These are phyloP conservation scores for Xyliphius kryptos DNA, from an alignment of 2,113 vertebrate species.

Conservation along the genomic window DNA sequence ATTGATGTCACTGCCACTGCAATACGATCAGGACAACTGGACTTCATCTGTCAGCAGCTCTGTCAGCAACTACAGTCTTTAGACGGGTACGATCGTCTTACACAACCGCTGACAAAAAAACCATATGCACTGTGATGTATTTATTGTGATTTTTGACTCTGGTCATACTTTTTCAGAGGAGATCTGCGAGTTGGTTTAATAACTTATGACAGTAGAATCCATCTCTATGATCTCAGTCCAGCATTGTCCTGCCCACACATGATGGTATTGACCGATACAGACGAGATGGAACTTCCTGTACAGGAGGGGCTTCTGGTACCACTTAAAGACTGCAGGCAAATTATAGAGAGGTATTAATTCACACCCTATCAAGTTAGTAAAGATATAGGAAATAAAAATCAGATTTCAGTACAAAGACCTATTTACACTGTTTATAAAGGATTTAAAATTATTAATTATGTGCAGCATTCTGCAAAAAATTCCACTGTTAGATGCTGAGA, in stretches of 20 bases:
- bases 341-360: constrained; percentile 59
- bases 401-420: too few relatives aligned
- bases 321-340: constrained; percentile 53
- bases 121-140: too few relatives aligned
- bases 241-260: constrained; percentile 66
- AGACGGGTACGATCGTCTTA: constrained; percentile 50
- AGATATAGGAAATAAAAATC: too few relatives aligned
- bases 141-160: too few relatives aligned
- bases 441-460: too few relatives aligned
- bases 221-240: constrained; percentile 67
- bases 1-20: constrained; percentile 63
- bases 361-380: too few relatives aligned
- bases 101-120: too few relatives aligned
- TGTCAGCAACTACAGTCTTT: constrained; percentile 50
- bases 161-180: constrained; percentile 41
- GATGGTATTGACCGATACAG: constrained; percentile 67
- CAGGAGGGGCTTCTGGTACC: constrained; percentile 65
- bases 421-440: too few relatives aligned
- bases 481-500: constrained; percentile 51
- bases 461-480: constrained; percentile 60
- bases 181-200: constrained; percentile 62
- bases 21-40: constrained; percentile 59
- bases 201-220: constrained; percentile 66
- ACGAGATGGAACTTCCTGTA: constrained; percentile 63
- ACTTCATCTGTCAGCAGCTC: constrained; percentile 58